Base-by-base conservation (phyloP, 92 coral and sea anemone species). In the Muricea muricata region DNA sequence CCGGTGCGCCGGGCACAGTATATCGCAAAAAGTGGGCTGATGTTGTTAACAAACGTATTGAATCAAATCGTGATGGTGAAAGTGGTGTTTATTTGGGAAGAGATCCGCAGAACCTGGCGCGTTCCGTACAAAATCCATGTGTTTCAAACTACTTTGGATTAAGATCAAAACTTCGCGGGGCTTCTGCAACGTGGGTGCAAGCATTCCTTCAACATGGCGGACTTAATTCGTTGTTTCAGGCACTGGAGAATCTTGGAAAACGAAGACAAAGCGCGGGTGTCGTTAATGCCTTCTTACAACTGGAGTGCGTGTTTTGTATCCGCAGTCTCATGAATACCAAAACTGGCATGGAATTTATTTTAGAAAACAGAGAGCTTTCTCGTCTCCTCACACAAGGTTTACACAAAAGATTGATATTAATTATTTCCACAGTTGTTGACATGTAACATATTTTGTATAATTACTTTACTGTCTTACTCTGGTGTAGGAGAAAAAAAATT, bases 301-400 rank as follows among this genome's bases (percentile, higher is more conserved):
- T 73, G 6, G 87, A 84, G 47, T 84, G 88, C 33, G 58, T 84
- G 76, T 66, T 69, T 29, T 84, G 88, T 30, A 61, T 54, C 18
- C 76, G 65, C 41, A 57, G 70, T 52, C 73, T 84, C 35, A 73
- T 84, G 88, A 84, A 84, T 66, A 73, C 88, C 26, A 57, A 58
- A 58, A 67, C 82, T 21, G 88, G 88, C 17, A 25, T 84, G 65
- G 48, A 74, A 23, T 84, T 24, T 78, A 73, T 84, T 47, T 35
- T 84, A 29, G 72, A 74, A 74, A 48, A 84, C 42, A 58, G 42
- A 20, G 75, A 84, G 18, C 65, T 67, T 7, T 61, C 75, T 54
- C 88, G 88, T 32, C 88, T 57, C 23, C 80, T 84, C 24, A 78
- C 75, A 40, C 73, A 78, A 84, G 88, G 88, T 84, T 84, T 73